Base-by-base conservation (phyloP, 2,797 vertebrate genomes). In the Nasua narica region DNA sequence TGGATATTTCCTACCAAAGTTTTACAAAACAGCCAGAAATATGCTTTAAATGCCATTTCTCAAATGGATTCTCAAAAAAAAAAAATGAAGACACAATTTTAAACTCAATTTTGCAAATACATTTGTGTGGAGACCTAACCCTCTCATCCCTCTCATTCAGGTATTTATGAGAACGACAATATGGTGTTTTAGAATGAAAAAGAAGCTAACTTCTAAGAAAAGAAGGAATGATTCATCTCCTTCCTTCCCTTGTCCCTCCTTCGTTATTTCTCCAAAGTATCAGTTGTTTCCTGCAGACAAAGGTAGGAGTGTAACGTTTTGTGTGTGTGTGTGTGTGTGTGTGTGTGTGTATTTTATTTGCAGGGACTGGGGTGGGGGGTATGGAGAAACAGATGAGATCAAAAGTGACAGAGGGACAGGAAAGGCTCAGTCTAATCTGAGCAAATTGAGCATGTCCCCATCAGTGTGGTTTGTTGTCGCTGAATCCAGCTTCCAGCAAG, bases 41-140 rank as follows among this genome's bases (percentile, higher is more conserved):
- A 76, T 11, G 86, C 19, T 87, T 77, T 50, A 56, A 87, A 79
- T 14, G 10, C 6, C 15, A 91, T 43, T 96, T 96, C 27, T 94
- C 78, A 96, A 93, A 78, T 15, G 46, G 43, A 88, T 67, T 87
- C 48, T 60, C 37, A 62, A 82, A 32, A 52, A 15, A 35, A 78
- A 46, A 54, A 77, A 54, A 40, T 27, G 25, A 94, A 77, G 85
- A 94, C 7, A 62, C 6, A 40, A 32, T 54, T 94, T 78, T 54
- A 94, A 95, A 87, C 11, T 40, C 52, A 91, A 12, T 15, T 40
- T 90, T n/a, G 76, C 35, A 25, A 87, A 46, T 25, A 65, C 0
- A 81, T 46, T 90, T 91, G 40, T 54, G 15, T 40, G 62, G 90
- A 43, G 14, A 79, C 32, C 16, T 78, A 52, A 76, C 27, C 18